Base-by-base conservation (phyloP, 1,140 invertebrate genomes). In the Drosophila pruinosa region DNA sequence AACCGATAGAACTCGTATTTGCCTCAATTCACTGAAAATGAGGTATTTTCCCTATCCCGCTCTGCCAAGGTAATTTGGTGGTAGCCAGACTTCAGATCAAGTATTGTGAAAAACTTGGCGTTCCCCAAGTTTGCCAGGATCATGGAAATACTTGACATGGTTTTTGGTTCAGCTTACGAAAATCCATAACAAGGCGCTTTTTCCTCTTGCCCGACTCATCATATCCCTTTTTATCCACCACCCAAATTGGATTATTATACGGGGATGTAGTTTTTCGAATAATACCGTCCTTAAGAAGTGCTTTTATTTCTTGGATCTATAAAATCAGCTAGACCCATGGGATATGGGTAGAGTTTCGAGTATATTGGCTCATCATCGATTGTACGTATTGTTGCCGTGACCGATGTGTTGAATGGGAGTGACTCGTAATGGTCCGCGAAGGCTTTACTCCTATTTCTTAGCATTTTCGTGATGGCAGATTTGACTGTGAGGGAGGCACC, bases 61-160 rank as follows among this genome's bases (percentile, higher is more conserved):
- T 74, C 39, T 3, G 88, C 77, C n/a, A 93, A 72, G 53, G 56
- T 31, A 12, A 94, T 89, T 79, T 94, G 92, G 83, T 92, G 92
- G 73, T 92, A 94, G 0, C 93, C 93, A 14, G 79, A 90, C 0
- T 89, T 75, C 7, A 93, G 68, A 78, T 94, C 93, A 5, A 93
- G 64, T 4, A 91, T 91, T 8, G 91, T 91, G 74, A 93, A 93
- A 69, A 91, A 93, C 22, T 89, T 89, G 5, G 85, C 70, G 10
- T 91, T 91, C 4, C 83, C 83, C 31, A n/a, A 93, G 57, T 28
- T 78, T 75, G 58, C 90, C 21, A 94, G 68, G 47, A 62, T 52
- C 14, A 50, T 36, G 4, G 19, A 5, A 5, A 63, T 39, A n/a
- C n/a, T 41, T 15, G 31, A 21, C 22, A 63, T 63, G 10, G 34